A percentile compares a stretch with the other conserved stretches of the same genome.
phyloP scores from a whole-genome alignment of 2,888 invertebrate genomes.

The Sisyra nigra region DNA sequence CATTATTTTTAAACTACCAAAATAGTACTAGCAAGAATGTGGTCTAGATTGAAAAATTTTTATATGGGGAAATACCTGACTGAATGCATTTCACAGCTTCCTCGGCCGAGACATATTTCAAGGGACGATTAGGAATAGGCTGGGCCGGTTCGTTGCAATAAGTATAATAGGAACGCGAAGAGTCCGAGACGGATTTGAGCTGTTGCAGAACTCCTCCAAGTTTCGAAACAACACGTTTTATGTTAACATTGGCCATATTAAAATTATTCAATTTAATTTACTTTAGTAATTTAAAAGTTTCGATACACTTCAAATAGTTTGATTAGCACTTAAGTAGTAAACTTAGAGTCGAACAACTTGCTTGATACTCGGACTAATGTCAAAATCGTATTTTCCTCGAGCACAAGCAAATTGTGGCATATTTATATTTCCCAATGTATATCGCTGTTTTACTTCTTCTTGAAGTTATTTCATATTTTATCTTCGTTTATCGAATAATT shows the following conservation, averaged over 20 bases:
- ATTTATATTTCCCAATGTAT: no score
- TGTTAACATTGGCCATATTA: neutral
- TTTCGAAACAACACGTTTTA: neutral
- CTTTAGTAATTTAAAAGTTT: no score
- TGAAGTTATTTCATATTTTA: no score
- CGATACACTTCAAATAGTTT: no score
- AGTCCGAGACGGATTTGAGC: constrained; percentile 6
- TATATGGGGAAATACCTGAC: constrained; percentile 44
- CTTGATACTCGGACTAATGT: neutral
- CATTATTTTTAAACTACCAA: no score
- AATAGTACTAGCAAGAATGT: no score
- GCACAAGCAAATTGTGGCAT: no score
- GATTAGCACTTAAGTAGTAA: no score
- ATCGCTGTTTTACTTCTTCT: no score
- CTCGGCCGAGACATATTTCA: constrained; percentile 48
- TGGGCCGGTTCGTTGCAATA: constrained; percentile 70
- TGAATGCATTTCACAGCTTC: constrained; percentile 65
- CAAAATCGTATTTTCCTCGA: no score
- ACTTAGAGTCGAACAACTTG: neutral
- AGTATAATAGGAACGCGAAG: constrained; percentile 46
- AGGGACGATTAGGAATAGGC: constrained; percentile 54
- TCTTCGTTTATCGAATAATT: no score
- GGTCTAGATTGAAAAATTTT: neutral
- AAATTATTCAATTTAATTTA: no score
- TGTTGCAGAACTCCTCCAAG: neutral